Percentiles rank a stretch among this genome's conserved stretches.
Evolutionary conservation across 2,113 vertebrate species (phyloP).

Genomic region (Theristicus caerulescens): DNA sequence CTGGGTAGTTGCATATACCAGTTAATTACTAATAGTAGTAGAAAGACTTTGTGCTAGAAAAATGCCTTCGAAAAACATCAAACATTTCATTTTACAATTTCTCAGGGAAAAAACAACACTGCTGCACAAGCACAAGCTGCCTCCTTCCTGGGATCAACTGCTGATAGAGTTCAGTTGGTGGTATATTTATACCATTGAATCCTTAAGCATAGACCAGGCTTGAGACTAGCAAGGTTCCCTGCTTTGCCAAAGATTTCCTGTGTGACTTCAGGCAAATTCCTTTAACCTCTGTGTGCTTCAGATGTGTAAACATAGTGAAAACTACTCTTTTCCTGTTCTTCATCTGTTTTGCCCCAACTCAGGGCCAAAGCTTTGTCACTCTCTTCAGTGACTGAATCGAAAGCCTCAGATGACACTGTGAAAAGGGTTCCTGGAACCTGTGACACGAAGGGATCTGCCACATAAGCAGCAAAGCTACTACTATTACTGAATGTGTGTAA

Average conservation of each 20-base stretch:
- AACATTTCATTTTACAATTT: not conserved
- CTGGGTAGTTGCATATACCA: not conserved
- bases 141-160: not conserved
- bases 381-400: not conserved
- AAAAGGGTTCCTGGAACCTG: not conserved
- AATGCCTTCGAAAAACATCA: not conserved
- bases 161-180: not conserved
- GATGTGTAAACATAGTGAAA: not conserved
- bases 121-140: not conserved
- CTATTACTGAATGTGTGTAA: not conserved
- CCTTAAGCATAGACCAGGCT: not conserved
- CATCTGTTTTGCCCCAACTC: not conserved
- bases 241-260: not conserved
- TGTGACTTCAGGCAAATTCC: not conserved
- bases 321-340: not conserved
- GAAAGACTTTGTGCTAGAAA: not conserved
- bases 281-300: not conserved
- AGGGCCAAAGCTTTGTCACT: not conserved
- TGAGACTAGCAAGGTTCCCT: not conserved
- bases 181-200: not conserved
- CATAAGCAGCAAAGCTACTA: not conserved
- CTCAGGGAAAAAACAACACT: not conserved
- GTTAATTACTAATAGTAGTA: not conserved
- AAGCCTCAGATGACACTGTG: not conserved
- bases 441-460: not conserved